Base-by-base conservation (phyloP, 2,888 invertebrate genomes). In the Bhutanitis thaidina region DNA sequence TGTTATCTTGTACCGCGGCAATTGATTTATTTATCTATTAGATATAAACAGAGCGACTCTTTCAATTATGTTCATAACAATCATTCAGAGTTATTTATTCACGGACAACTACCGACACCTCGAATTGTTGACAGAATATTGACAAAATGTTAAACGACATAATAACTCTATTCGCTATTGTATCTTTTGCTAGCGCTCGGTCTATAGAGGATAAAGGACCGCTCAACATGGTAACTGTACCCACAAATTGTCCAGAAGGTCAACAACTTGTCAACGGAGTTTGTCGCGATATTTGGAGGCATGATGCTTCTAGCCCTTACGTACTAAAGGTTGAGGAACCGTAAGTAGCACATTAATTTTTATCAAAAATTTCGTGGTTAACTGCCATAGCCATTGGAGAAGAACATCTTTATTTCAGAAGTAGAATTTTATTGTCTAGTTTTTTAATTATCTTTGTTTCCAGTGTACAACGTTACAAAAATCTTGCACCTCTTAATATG, bases 221-320 rank as follows among this genome's bases (percentile, higher is more conserved):
- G 2, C 32, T 13, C 13, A 56, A 56, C 39, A 57, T 60, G 9
- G 50, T 61, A 3, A 57, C 57, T 0, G 64, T 61, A 5, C 63
- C 65, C 3, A 36, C 58, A 4, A 63, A 67, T 43, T 64, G 64
- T 49, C 59, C 57, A 2, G 13, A 38, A 25, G 61, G 60, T 15
- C 60, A 62, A 47, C 44, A 52, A 40, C 53, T 51, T 32, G 36
- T 63, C 2, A 62, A 62, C 25, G 62, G 60, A 29, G 38, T 49
- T 39, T 65, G 65, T 48, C 57, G 59, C 10, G 62, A 60, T 9
- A 40, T 60, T 8, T 61, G 59, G 60, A 52, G 36, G 29, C 13
- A 16, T 9, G 36, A 20, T 13, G 7, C 20, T 41, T 14, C 27
- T 5, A 32, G 35, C 35, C 32, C 14, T 12, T 29, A 35, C 15